A percentile compares a stretch with the other conserved stretches of the same genome.
Conservation (phyloP, 2,113 vertebrate species). For the Zapornia atra region DNA sequence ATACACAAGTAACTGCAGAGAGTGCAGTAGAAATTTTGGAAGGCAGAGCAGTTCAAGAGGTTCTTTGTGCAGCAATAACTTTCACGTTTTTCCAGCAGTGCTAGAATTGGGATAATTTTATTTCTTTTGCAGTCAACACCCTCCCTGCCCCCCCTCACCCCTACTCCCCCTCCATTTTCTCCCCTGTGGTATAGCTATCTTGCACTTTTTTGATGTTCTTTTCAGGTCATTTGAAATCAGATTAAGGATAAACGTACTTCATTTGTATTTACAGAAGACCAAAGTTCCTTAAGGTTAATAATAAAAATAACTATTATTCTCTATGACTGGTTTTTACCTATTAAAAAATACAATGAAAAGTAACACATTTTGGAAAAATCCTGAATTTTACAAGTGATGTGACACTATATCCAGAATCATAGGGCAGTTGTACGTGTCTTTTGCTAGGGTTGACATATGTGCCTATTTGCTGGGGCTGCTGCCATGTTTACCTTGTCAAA, state of each 20-base stretch:
- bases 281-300: slow-evolving; percentile 2
- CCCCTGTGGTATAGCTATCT: neutral
- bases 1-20: slow-evolving; percentile 95
- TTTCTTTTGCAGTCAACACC: slow-evolving; percentile 56
- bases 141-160: neutral
- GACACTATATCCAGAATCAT: neutral
- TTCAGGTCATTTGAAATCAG: slow-evolving; percentile 28
- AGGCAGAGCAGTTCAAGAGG: slow-evolving; percentile 84
- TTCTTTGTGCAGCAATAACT: slow-evolving; percentile 84
- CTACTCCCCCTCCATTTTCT: neutral
- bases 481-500: neutral
- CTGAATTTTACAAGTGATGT: neutral
- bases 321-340: neutral
- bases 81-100: slow-evolving; percentile 80
- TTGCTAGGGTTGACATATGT: accelerated
- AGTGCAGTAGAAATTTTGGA: slow-evolving; percentile 87
- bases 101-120: slow-evolving; percentile 75
- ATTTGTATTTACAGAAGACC: neutral
- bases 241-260: slow-evolving; percentile 6
- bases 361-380: neutral
- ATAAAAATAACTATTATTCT: neutral
- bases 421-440: neutral
- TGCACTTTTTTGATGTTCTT: slow-evolving; percentile 19
- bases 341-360: neutral
- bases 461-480: neutral